Percentiles rank a stretch among this genome's conserved stretches.
These are phyloP conservation scores for Anabacerthia variegaticeps DNA, from an alignment of 2,797 vertebrate genomes.

Conservation along the genomic window DNA sequence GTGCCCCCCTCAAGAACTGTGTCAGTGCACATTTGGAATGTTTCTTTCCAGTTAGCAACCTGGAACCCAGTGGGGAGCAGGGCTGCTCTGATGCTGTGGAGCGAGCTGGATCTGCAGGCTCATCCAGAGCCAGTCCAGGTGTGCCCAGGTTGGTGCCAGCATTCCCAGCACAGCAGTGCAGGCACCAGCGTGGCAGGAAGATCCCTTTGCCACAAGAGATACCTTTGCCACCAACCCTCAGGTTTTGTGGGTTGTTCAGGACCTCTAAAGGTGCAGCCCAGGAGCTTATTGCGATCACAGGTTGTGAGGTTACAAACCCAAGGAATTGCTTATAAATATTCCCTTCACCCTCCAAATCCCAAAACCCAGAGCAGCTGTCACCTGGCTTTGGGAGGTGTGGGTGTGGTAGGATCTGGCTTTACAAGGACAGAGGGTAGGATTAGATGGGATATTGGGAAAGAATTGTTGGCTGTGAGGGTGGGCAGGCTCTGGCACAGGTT, in stretches of 20 bases:
- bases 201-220: background rate
- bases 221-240: background rate
- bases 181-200: background rate
- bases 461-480: background rate
- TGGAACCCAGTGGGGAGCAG: background rate
- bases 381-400: background rate
- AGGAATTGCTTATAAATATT: background rate
- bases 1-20: background rate
- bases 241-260: background rate
- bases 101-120: background rate
- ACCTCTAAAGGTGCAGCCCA: background rate
- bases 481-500: fast-evolving
- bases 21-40: background rate
- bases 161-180: background rate
- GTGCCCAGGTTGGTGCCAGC: background rate
- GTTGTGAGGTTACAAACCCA: background rate
- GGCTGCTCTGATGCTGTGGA: background rate
- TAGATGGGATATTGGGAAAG: background rate
- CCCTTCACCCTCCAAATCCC: background rate
- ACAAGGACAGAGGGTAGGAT: background rate
- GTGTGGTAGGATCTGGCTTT: background rate
- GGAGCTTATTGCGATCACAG: background rate
- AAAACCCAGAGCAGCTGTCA: background rate
- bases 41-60: background rate
- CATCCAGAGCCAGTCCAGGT: background rate